phyloP scores from a whole-genome alignment of 2,888 invertebrate species.

The Nebria salina region DNA sequence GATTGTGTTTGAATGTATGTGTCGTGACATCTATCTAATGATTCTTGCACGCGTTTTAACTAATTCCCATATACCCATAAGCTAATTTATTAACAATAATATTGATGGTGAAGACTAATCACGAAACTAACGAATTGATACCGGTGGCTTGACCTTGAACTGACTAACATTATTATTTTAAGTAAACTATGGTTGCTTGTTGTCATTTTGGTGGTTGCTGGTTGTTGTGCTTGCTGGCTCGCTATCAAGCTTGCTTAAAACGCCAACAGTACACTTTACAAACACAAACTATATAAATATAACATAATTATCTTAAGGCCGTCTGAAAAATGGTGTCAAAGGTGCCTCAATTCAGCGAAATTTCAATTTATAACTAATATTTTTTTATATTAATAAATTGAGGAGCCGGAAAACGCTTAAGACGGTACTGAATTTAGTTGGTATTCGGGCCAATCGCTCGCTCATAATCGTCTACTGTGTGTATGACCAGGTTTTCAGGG shows the following conservation, averaged over 20 bases:
- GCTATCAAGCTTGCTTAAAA: background rate
- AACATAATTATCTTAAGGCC: no score
- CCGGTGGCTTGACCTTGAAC: constrained; percentile 36
- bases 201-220: constrained; percentile 3
- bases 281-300: background rate
- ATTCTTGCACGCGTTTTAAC: constrained; percentile 29
- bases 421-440: background rate
- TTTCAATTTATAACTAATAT: no score
- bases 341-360: no score
- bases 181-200: background rate
- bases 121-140: constrained; percentile 25
- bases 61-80: background rate
- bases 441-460: constrained; percentile 23
- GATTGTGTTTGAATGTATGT: constrained; percentile 15
- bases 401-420: background rate
- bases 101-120: background rate
- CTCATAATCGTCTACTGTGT: background rate
- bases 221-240: background rate
- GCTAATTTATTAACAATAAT: background rate
- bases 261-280: constrained; percentile 6
- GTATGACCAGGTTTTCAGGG: constrained; percentile 16
- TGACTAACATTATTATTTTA: constrained; percentile 18
- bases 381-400: no score
- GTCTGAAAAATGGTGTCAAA: no score
- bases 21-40: constrained; percentile 44